Evolutionary conservation across 2,113 vertebrate species (phyloP).

Genomic region (Cyanoliseus patagonus): DNA sequence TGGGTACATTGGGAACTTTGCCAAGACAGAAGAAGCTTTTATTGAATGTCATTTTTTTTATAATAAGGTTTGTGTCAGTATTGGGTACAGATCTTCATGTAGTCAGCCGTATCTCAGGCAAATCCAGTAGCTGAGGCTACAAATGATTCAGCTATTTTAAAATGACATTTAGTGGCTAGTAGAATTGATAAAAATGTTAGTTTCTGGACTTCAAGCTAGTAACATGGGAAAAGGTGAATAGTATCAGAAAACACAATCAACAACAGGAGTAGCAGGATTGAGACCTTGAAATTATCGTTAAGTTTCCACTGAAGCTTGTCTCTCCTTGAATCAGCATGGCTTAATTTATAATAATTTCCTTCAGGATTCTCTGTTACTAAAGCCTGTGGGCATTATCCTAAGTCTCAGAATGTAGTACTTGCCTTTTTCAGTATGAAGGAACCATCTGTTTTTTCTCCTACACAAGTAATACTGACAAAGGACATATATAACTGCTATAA

Average conservation of each 20-base stretch:
- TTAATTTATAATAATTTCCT: not conserved
- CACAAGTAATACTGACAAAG: slow-evolving; percentile 63
- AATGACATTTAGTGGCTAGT: not conserved
- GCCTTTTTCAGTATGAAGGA: slow-evolving; percentile 45
- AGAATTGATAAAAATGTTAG: not conserved
- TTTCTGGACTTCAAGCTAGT: not conserved
- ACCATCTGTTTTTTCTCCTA: slow-evolving; percentile 65
- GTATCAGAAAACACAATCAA: not conserved
- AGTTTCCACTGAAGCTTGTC: not conserved
- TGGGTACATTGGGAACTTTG: not conserved
- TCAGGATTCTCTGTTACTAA: not conserved
- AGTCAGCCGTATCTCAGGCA: not conserved
- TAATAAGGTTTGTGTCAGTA: not conserved
- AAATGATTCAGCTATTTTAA: not conserved
- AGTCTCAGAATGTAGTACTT: slow-evolving; percentile 38
- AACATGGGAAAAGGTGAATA: not conserved
- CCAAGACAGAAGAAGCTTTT: not conserved
- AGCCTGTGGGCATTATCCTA: not conserved
- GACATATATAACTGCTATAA: slow-evolving; percentile 45
- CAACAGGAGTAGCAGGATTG: not conserved
- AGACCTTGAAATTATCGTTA: not conserved
- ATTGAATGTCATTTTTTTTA: not conserved
- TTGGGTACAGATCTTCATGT: not conserved
- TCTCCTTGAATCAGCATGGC: not conserved
- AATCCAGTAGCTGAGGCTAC: not conserved